These are phyloP conservation scores for Parapsyche elsis DNA, from an alignment of 1,140 invertebrate species.

Conservation along the genomic window DNA sequence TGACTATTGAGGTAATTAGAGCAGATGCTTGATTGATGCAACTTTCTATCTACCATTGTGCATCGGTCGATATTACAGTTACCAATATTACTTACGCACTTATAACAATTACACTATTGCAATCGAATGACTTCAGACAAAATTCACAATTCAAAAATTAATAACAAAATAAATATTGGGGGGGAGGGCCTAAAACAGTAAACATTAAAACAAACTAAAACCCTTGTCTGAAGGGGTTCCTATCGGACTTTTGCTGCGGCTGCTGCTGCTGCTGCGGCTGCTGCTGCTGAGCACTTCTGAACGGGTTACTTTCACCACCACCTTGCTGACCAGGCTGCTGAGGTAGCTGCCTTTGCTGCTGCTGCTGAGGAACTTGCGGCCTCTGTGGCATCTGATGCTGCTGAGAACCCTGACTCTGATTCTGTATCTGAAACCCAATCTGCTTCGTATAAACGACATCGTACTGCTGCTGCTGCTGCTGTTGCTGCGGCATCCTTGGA, in stretches of 20 bases:
- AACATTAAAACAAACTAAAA: constrained; percentile 42
- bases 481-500: constrained; percentile 57
- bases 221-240: constrained; percentile 69
- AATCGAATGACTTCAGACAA: not conserved
- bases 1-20: no score
- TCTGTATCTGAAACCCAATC: constrained; percentile 62
- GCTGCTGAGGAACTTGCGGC: constrained; percentile 59
- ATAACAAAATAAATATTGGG: not conserved
- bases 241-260: constrained; percentile 62
- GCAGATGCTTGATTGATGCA: no score
- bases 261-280: not conserved
- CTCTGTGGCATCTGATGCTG: constrained; percentile 59
- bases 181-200: not conserved
- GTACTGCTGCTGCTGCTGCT: constrained; percentile 65
- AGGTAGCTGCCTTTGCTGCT: constrained; percentile 58
- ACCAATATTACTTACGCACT: no score
- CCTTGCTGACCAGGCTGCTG: constrained; percentile 59
- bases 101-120: no score
- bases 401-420: constrained; percentile 20
- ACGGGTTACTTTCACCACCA: constrained; percentile 68
- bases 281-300: constrained; percentile 61
- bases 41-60: no score
- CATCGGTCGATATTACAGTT: no score
- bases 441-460: constrained; percentile 59
- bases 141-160: constrained; percentile 3